A percentile compares a stretch with the other conserved stretches of the same genome.
Evolutionary conservation across 2,113 vertebrate species (phyloP).

Genomic region (Rhynchomys soricoides): DNA sequence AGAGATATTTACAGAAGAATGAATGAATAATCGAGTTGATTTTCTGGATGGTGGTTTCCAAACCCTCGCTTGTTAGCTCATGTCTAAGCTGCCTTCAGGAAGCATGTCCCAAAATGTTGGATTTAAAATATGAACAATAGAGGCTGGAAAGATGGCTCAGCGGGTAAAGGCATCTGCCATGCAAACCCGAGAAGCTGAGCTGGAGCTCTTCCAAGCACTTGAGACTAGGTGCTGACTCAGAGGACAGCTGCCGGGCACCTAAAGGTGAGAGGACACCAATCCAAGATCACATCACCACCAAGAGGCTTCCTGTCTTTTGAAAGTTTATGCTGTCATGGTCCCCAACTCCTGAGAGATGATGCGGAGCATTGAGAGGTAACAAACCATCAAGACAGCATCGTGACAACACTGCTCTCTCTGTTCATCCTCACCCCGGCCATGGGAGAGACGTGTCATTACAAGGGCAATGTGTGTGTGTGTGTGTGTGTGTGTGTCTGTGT

Average conservation of each 20-base stretch:
- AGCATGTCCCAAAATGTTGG: neutral
- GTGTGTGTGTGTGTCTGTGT: neutral
- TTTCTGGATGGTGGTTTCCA: neutral
- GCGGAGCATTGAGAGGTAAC: rapidly evolving
- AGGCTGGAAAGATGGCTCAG: neutral
- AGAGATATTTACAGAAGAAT: slow-evolving; percentile 50
- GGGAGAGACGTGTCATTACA: rapidly evolving
- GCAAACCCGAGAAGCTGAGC: neutral
- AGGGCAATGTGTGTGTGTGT: neutral
- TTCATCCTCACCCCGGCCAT: neutral
- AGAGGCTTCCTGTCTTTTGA: neutral
- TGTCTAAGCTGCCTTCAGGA: neutral
- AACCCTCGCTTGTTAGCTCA: neutral
- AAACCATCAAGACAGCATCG: neutral
- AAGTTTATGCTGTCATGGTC: neutral
- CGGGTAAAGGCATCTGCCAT: neutral
- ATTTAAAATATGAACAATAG: neutral
- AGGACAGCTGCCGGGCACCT: neutral
- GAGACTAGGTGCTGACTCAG: neutral
- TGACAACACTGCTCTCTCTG: neutral
- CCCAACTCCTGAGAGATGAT: neutral
- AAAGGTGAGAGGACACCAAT: neutral
- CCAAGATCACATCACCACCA: neutral
- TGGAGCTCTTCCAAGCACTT: neutral
- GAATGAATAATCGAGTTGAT: neutral